These are phyloP conservation scores for Bradypus variegatus DNA, from an alignment of 2,797 vertebrate genomes.

Conservation along the genomic window DNA sequence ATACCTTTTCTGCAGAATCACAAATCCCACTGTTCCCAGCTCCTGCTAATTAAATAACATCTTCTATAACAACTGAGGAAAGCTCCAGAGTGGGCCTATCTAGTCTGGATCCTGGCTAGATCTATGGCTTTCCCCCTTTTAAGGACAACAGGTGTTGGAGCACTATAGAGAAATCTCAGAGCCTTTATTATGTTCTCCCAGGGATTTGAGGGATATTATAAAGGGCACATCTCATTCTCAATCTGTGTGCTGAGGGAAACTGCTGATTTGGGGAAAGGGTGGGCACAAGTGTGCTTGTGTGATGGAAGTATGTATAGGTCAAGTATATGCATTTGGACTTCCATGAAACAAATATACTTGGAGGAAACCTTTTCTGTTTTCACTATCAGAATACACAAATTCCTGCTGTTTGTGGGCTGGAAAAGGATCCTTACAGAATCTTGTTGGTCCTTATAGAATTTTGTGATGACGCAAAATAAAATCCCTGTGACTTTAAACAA, in stretches of 20 bases:
- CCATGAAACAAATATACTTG: neutral
- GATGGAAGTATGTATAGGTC: neutral
- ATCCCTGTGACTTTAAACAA: constrained; percentile 30
- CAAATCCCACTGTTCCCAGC: neutral
- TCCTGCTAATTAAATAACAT: constrained; percentile 15
- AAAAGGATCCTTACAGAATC: too few relatives aligned
- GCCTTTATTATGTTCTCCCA: neutral
- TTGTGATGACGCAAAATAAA: constrained; percentile 29
- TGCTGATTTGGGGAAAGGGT: neutral
- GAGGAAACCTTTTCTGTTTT: neutral
- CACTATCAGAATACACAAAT: neutral
- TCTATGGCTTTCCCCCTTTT: neutral
- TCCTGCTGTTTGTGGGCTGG: neutral
- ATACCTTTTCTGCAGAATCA: neutral
- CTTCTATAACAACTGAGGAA: neutral
- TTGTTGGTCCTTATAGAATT: constrained; percentile 33
- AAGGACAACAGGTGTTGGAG: neutral
- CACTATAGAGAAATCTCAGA: neutral
- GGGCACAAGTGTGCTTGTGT: neutral
- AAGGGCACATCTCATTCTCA: neutral
- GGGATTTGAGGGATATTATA: neutral
- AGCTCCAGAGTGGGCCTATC: neutral
- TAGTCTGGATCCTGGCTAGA: neutral
- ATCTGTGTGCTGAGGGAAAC: constrained; percentile 1
- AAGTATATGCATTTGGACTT: neutral